Conservation (phyloP, 1,140 invertebrate species). For the Lasioglossum baleicum region DNA sequence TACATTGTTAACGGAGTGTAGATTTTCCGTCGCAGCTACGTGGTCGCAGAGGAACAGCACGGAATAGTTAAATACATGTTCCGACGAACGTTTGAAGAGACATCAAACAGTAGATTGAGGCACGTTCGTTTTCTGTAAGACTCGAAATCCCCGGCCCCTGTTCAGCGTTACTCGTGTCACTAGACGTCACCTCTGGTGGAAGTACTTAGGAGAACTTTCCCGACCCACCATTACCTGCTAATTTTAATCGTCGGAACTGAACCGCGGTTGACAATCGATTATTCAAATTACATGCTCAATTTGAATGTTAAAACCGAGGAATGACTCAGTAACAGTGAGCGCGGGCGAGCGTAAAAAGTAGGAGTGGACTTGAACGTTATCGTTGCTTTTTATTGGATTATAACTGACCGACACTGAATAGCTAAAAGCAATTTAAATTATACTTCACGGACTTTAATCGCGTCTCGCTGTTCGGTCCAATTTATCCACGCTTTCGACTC, state of each 20-base stretch:
- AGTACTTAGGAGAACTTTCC: conserved; percentile 16
- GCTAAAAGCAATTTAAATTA: conserved; percentile 14
- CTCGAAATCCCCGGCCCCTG: neutral
- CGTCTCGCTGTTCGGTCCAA: neutral
- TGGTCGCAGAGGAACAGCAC: too few relatives aligned
- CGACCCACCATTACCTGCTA: neutral
- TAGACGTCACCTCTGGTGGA: neutral
- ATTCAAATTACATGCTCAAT: conserved; percentile 42
- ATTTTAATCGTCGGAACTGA: conserved; percentile 29
- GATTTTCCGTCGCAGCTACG: too few relatives aligned
- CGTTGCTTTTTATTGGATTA: conserved; percentile 2
- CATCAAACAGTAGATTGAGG: neutral
- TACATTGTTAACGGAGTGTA: too few relatives aligned
- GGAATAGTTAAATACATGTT: neutral
- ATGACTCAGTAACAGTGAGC: neutral
- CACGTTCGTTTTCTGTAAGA: neutral
- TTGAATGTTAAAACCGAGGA: conserved; percentile 37
- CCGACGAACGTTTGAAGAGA: neutral
- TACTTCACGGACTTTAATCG: neutral
- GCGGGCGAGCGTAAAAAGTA: neutral
- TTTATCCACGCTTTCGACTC: neutral
- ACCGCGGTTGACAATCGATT: conserved; percentile 26
- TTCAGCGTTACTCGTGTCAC: neutral
- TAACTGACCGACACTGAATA: conserved; percentile 12
- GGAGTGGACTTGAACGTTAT: neutral